Evolutionary conservation across 2,888 invertebrate species (phyloP), one percentile per base, ranked within the genome.

Genomic region (Dryocosmus kuriphilus): DNA sequence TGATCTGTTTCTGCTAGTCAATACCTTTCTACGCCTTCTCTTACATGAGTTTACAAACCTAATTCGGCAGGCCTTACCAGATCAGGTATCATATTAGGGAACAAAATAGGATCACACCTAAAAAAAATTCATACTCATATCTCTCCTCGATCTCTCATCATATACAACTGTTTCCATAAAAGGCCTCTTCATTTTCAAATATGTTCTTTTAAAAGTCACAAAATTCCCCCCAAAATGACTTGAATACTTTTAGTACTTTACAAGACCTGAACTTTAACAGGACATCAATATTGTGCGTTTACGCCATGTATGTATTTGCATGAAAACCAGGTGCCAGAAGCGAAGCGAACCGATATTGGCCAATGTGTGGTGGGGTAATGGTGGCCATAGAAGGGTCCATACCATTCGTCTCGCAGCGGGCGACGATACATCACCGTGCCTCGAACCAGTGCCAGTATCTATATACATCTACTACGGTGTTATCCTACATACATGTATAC

Each of bases 331-430:
- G 71, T 71, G 71, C 51, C 77, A 75, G 75, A 60, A 78, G 81
- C 74, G 67, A 73, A 79, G 71, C 76, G 19, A 77, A 62, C 62
- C 84, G 84, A 88, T 88, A 88, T 89, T 88, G 88, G 87, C 85
- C 86, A 88, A 88, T 87, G 85, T 88, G 86, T 85, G 87, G 88
- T 86, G 84, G 87, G 88, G 86, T 87, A 88, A 88, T 89, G 87
- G 86, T 88, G 85, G 86, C 87, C 86, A 87, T 88, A 87, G 86
- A 86, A 88, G 87, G 85, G 87, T 86, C 86, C 83, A 84, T 85
- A 88, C 88, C 89, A 90, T 90, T 88, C 90, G 89, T 90, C 89
- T 90, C 89, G 88, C 90, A 87, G 87, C 88, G 88, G 89, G 89
- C 89, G 88, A 88, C 89, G 87, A 90, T 90, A 90, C 89, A 90